phyloP scores from a whole-genome alignment of 2,113 vertebrate genomes.

The Sylvia atricapilla region DNA sequence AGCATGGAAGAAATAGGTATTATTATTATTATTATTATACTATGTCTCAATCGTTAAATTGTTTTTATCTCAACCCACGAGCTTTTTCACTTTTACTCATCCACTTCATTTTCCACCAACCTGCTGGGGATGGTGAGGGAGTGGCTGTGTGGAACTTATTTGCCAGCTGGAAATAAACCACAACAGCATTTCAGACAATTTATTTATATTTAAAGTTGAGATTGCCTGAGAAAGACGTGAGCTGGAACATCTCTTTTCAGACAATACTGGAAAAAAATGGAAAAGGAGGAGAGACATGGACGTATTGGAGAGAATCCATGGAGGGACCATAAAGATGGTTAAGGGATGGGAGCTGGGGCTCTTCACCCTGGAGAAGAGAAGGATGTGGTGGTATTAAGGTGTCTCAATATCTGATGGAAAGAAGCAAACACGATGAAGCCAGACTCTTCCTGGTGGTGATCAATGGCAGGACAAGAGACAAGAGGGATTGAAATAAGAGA shows the following conservation, averaged over 20 bases:
- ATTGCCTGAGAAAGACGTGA: background rate
- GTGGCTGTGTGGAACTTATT: background rate
- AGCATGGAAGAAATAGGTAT: background rate
- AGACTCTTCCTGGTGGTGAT: background rate
- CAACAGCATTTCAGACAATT: background rate
- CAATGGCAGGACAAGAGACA: background rate
- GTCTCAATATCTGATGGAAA: background rate
- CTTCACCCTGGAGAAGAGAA: background rate
- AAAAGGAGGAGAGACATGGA: background rate
- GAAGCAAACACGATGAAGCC: accelerated
- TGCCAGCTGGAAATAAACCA: background rate
- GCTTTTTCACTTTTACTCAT: background rate
- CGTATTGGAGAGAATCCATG: accelerated
- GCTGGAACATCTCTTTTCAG: background rate
- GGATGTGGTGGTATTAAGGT: background rate
- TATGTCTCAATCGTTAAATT: background rate
- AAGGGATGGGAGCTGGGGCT: background rate
- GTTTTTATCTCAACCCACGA: background rate
- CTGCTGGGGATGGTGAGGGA: background rate
- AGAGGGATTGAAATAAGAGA: background rate
- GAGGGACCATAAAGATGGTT: background rate
- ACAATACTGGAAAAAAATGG: background rate
- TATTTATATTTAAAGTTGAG: background rate
- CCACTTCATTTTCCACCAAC: background rate
- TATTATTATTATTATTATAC: background rate